Percentiles rank a stretch among this genome's conserved stretches.
These are phyloP conservation scores for Mus minutoides DNA, from an alignment of 2,797 vertebrate species.

Conservation along the genomic window DNA sequence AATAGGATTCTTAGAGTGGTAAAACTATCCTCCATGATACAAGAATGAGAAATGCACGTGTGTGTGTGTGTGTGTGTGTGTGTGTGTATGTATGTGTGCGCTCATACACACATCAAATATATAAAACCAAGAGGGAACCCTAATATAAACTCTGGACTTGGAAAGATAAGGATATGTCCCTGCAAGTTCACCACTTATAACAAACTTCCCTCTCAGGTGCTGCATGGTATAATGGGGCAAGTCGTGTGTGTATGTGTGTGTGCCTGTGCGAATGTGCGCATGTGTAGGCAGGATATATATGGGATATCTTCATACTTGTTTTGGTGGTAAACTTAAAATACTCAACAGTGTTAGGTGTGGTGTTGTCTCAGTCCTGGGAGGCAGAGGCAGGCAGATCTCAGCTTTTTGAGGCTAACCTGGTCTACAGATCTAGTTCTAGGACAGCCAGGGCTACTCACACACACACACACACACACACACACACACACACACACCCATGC, in stretches of 20 bases:
- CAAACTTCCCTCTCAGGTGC: neutral
- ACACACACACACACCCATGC: no score
- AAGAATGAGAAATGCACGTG: neutral
- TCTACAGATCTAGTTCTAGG: neutral
- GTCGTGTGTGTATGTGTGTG: neutral
- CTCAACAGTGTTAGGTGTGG: neutral
- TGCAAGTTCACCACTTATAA: neutral
- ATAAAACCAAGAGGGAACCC: neutral
- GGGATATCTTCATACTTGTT: neutral
- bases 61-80: no score
- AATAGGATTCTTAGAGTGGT: neutral
- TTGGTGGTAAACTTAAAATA: neutral
- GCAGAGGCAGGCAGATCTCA: neutral
- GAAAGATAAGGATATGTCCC: no score
- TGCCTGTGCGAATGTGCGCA: neutral
- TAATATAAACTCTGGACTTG: neutral
- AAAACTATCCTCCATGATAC: neutral
- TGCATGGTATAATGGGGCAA: neutral
- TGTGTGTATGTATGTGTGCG: no score
- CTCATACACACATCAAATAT: neutral
- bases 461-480: no score
- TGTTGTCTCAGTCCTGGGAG: neutral
- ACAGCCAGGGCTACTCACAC: neutral
- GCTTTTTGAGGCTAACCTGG: neutral
- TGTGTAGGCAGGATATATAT: neutral